Percentiles rank a stretch among this genome's conserved stretches.
Conservation (phyloP, 2,113 vertebrate species). For the Diglossa brunneiventris region DNA sequence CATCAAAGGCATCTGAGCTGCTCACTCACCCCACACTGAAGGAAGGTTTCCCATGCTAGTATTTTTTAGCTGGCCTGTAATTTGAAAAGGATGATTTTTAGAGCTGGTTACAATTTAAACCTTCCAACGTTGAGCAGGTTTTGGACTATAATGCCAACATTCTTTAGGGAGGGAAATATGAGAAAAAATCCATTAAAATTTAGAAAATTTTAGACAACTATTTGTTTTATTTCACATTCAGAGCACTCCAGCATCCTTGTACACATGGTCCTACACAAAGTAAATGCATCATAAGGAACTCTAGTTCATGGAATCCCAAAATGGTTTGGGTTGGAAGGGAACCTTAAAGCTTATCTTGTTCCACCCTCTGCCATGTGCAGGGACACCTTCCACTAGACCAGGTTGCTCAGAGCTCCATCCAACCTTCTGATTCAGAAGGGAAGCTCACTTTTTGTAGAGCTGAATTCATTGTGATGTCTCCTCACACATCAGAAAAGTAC, state of each 20-base stretch:
- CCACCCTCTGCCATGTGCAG: not conserved
- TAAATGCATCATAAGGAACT: not conserved
- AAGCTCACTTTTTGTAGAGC: not conserved
- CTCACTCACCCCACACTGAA: not conserved
- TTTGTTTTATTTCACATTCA: not conserved
- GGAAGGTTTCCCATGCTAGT: not conserved
- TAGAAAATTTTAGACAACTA: not conserved
- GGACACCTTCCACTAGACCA: not conserved
- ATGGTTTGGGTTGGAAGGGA: not conserved
- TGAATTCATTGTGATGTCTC: not conserved
- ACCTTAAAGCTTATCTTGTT: not conserved
- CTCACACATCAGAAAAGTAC: not conserved
- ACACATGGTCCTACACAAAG: rapidly evolving
- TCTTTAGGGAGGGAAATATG: not conserved
- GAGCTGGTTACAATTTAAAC: conserved; percentile 18
- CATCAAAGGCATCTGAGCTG: not conserved
- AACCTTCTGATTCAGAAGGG: not conserved
- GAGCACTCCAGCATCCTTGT: not conserved
- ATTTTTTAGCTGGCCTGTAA: not conserved
- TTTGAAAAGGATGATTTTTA: conserved; percentile 38
- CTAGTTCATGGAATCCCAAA: not conserved
- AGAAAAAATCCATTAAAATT: not conserved
- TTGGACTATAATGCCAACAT: not conserved
- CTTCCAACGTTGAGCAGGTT: not conserved
- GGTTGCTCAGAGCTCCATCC: not conserved